These are phyloP conservation scores for Sebastes fasciatus DNA, from an alignment of 2,113 vertebrate genomes.

Conservation along the genomic window DNA sequence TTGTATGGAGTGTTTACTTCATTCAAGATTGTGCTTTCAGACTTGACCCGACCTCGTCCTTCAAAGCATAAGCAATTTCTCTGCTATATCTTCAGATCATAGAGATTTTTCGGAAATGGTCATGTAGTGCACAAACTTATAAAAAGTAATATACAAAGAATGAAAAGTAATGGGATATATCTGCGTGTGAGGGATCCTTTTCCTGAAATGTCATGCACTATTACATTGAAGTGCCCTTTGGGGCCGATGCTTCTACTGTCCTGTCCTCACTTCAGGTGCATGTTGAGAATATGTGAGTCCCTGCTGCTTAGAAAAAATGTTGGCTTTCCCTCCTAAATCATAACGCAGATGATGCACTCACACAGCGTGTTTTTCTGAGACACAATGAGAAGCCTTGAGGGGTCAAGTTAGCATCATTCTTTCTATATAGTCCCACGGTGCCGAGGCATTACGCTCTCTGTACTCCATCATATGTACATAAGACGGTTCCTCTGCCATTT, in stretches of 20 bases:
- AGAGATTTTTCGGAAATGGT: conserved; percentile 9
- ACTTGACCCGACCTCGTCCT: conserved; percentile 7
- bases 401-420: conserved; percentile 59
- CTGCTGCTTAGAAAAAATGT: conserved; percentile 41
- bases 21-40: conserved; percentile 34
- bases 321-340: conserved; percentile 52
- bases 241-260: conserved; percentile 31
- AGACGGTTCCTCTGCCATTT: conserved; percentile 45
- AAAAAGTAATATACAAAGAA: conserved; percentile 4
- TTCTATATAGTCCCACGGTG: conserved; percentile 39
- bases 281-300: conserved; percentile 45
- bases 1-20: conserved; percentile 19
- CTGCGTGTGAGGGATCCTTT: conserved; percentile 7
- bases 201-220: conserved; percentile 39
- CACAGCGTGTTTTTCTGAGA: conserved; percentile 54
- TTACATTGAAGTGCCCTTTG: conserved; percentile 59
- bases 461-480: conserved; percentile 37
- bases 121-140: background rate
- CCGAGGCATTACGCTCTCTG: conserved; percentile 32
- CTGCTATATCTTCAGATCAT: background rate
- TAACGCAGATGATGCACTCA: conserved; percentile 62
- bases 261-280: conserved; percentile 36
- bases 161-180: conserved; percentile 19
- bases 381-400: conserved; percentile 68
- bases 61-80: conserved; percentile 17